A percentile compares a stretch with the other conserved stretches of the same genome.
These are phyloP conservation scores for Cyprinus carpio DNA, from an alignment of 2,113 vertebrate species.

Conservation along the genomic window DNA sequence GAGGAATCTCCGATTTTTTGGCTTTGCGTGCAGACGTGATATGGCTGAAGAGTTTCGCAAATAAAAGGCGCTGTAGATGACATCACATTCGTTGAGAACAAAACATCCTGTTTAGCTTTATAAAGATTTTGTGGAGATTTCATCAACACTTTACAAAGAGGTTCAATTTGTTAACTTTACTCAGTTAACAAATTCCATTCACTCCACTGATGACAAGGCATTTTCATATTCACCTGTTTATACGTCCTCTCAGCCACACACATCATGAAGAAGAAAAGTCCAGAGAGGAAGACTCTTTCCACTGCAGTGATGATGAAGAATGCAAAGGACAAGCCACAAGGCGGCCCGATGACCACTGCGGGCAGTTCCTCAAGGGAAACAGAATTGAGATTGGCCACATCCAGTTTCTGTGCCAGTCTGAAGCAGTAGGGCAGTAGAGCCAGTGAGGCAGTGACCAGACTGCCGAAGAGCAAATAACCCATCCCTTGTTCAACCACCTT, in stretches of 20 bases:
- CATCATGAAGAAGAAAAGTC: slow-evolving; percentile 99
- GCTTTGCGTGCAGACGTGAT: slow-evolving; percentile 97
- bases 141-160: too few relatives aligned
- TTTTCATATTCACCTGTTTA: slow-evolving; percentile 83
- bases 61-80: slow-evolving; percentile 85
- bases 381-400: slow-evolving; percentile 76
- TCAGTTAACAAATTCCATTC: too few relatives aligned
- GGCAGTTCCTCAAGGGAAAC: slow-evolving; percentile 76
- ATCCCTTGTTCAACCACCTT: slow-evolving; percentile 90
- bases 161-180: too few relatives aligned
- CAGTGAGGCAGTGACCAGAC: slow-evolving; percentile 81
- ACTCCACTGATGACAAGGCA: not conserved
- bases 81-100: too few relatives aligned
- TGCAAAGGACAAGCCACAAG: slow-evolving; percentile 65
- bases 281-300: slow-evolving; percentile 87
- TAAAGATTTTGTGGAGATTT: too few relatives aligned
- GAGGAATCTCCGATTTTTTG: slow-evolving; percentile 95
- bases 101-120: too few relatives aligned
- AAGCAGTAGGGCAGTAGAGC: slow-evolving; percentile 87
- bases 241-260: slow-evolving; percentile 97
- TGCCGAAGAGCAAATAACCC: slow-evolving; percentile 90
- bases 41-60: slow-evolving; percentile 97
- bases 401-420: slow-evolving; percentile 81
- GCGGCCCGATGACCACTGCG: slow-evolving; percentile 77
- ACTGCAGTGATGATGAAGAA: slow-evolving; percentile 85